Conservation (phyloP, 2,888 invertebrate species). For the Acanthosepion lycidas region DNA sequence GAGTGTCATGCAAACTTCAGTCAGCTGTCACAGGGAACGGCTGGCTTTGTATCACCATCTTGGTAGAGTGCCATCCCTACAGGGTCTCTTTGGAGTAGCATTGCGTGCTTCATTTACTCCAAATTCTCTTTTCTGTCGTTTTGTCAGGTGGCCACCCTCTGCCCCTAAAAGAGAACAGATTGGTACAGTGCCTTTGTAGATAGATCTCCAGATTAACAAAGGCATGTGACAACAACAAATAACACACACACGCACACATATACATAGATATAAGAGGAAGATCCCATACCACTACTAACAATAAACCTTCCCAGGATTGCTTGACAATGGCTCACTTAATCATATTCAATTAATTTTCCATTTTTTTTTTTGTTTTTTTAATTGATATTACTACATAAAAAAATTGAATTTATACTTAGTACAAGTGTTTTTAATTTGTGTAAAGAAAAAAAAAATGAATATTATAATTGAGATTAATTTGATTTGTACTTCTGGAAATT, state of each 20-base stretch:
- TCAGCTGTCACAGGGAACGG: constrained; percentile 33
- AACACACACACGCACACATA: background rate
- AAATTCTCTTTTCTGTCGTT: constrained; percentile 33
- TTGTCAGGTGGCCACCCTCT: constrained; percentile 33
- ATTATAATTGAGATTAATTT: too few relatives aligned
- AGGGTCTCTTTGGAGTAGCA: constrained; percentile 22
- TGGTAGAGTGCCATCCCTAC: constrained; percentile 33
- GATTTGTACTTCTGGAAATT: too few relatives aligned
- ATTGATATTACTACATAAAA: too few relatives aligned
- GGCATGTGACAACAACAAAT: constrained; percentile 8
- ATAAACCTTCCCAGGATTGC: too few relatives aligned
- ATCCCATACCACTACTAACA: background rate
- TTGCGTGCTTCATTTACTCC: background rate
- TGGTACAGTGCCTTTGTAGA: constrained; percentile 14
- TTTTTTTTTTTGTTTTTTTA: too few relatives aligned
- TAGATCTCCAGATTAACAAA: background rate
- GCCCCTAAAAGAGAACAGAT: constrained; percentile 33
- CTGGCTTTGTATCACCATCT: background rate
- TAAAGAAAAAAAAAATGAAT: too few relatives aligned
- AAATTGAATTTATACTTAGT: too few relatives aligned
- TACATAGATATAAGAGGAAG: constrained; percentile 33
- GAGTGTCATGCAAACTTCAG: constrained; percentile 33
- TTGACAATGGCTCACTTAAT: too few relatives aligned
- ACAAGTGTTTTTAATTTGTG: too few relatives aligned
- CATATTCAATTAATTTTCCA: too few relatives aligned